Evolutionary conservation across 2,888 invertebrate species (phyloP).

Genomic region (Drosophila aldrichi): DNA sequence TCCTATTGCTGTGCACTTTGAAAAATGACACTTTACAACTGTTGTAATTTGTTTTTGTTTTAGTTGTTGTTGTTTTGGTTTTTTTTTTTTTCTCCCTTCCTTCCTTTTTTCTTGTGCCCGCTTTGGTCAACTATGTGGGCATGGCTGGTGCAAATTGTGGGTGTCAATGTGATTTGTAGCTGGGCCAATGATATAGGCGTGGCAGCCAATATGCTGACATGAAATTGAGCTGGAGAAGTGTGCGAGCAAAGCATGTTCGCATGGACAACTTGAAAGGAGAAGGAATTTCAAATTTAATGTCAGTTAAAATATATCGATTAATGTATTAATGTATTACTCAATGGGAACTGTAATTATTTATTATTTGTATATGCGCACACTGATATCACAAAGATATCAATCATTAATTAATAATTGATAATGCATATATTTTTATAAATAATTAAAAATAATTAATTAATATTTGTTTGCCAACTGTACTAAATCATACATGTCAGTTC

Average conservation of each 20-base stretch:
- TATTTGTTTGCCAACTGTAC: not conserved
- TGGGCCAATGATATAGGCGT: conserved; percentile 56
- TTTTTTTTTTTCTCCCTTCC: conserved; percentile 6
- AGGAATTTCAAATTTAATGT: not conserved
- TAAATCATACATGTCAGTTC: not conserved
- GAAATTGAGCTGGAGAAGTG: not conserved
- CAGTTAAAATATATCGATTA: not conserved
- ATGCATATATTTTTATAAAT: not conserved
- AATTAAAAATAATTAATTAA: not conserved
- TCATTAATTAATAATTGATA: not conserved
- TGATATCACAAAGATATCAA: too few species aligned
- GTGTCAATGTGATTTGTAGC: conserved; percentile 68
- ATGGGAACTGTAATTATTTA: too few species aligned
- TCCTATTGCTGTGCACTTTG: conserved; percentile 56
- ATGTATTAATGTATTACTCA: not conserved
- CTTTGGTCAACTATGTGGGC: conserved; percentile 43
- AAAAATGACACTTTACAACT: conserved; percentile 82
- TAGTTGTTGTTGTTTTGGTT: conserved; percentile 7
- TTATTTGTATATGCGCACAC: too few species aligned
- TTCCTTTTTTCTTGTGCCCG: conserved; percentile 8
- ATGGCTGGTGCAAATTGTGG: conserved; percentile 50
- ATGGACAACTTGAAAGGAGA: not conserved
- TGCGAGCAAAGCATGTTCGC: not conserved
- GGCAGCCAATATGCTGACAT: conserved; percentile 33
- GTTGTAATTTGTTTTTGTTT: conserved; percentile 75